Evolutionary conservation across 2,797 vertebrate genomes (phyloP).

Genomic region (Ceryle rudis): DNA sequence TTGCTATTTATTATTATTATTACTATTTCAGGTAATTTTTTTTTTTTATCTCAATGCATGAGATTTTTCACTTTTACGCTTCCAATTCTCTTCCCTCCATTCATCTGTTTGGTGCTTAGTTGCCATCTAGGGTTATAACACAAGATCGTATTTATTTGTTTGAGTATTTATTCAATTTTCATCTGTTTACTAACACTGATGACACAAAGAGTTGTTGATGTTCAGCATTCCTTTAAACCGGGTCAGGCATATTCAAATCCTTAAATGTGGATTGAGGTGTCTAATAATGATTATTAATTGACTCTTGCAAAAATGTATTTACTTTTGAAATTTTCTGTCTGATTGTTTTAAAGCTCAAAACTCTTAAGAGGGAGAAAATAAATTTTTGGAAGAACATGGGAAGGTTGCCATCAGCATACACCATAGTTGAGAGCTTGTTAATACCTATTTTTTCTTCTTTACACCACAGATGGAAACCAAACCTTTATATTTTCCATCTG

Average conservation of each 20-base stretch:
- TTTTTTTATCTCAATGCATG: neutral
- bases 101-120: neutral
- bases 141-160: neutral
- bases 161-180: neutral
- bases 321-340: neutral
- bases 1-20: too few relatives aligned
- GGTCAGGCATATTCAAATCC: neutral
- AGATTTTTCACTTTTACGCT: neutral
- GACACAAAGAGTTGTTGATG: neutral
- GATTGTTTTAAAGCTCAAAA: neutral
- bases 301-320: neutral
- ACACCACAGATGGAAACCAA: neutral
- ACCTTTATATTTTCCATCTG: neutral
- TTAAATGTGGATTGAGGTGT: neutral
- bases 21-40: neutral
- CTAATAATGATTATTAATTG: neutral
- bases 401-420: neutral
- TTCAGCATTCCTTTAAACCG: constrained; percentile 2
- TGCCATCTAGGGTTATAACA: neutral
- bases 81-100: rapidly evolving
- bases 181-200: neutral
- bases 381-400: neutral
- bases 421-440: neutral
- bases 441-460: neutral
- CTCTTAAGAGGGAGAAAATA: neutral